Evolutionary conservation across 2,797 vertebrate genomes (phyloP), one percentile per base, ranked within the genome.

Genomic region (Salmo trutta): DNA sequence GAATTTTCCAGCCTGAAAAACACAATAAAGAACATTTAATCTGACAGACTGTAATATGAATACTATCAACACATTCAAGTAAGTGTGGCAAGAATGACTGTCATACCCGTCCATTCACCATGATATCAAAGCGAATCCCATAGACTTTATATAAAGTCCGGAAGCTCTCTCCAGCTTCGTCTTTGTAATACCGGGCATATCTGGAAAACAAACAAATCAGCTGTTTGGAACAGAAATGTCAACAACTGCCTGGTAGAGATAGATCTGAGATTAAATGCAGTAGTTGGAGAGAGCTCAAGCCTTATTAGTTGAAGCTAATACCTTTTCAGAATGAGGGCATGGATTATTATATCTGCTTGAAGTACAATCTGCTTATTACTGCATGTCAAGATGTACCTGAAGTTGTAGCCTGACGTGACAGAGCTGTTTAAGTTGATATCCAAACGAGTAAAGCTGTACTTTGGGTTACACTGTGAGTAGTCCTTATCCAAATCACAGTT

Each of bases 91-190:
- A 77, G 3, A 56, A 73, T 75, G 47, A 24, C 75, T 74, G 36
- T 59, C 89, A 78, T 91, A 99, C 98, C 96, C 96, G 92, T 83
- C 97, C 98, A 0, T 96, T 97, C 77, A 98, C 95, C 92, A 98
- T 95, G 83, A 99, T 97, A 19, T 98, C 97, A 19, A 99, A 97
- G 84, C 97, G 97, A 90, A 99, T 98, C 17, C 98, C 98, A 0
- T 94, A 98, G 0, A 97, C 98, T 93, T 99, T 99, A 79, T 95
- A 96, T 71, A 99, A 90, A 0, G 94, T 97, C 59, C 98, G 93
- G 88, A 92, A 96, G 14, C 92, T 95, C 0, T 92, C 88, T 6
- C 95, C 96, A 0, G 86, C 79, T n/a, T 85, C 71, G 67, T 97
- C 95, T 86, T 88, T 95, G 91, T 95, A 98, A 85, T 99, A 99